Evolutionary conservation across 1,140 invertebrate species (phyloP).

Genomic region (Ceratina australensis): DNA sequence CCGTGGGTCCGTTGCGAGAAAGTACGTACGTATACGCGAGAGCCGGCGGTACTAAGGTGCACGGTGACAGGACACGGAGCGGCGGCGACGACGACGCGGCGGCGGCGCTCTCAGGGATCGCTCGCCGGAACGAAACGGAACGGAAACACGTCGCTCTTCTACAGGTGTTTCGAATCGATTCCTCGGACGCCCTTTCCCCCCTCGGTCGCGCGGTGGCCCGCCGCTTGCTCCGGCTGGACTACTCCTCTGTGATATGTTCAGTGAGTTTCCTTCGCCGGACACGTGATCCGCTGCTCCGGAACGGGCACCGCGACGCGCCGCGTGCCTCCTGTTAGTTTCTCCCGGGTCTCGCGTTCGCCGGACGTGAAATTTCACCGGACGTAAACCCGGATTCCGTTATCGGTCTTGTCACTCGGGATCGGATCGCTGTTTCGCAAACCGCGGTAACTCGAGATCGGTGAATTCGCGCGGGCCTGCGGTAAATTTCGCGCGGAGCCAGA

Average conservation of each 20-base stretch:
- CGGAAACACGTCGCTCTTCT: slow-evolving; percentile 36
- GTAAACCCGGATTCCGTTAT: neutral
- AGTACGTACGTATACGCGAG: neutral
- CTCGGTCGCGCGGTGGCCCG: neutral
- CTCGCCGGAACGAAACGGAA: slow-evolving; percentile 24
- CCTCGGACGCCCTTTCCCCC: neutral
- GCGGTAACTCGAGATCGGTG: no score
- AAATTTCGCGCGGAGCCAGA: slow-evolving; percentile 15
- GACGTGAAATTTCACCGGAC: slow-evolving; percentile 22
- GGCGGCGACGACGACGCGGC: neutral
- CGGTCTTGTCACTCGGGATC: neutral
- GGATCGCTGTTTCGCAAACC: no score
- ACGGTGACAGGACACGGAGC: slow-evolving; percentile 32
- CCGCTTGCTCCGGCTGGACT: slow-evolving; percentile 27
- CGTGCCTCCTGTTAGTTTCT: slow-evolving; percentile 31
- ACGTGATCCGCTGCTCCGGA: slow-evolving; percentile 25
- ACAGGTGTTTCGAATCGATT: slow-evolving; percentile 53
- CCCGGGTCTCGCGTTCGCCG: slow-evolving; percentile 9
- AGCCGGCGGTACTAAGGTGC: neutral
- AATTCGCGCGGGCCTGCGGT: neutral
- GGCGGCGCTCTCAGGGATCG: neutral
- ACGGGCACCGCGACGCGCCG: slow-evolving; percentile 16
- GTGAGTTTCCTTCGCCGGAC: slow-evolving; percentile 40
- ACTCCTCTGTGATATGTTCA: slow-evolving; percentile 42
- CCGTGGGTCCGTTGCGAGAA: slow-evolving; percentile 11